Evolutionary conservation across 2,888 invertebrate species (phyloP).

Genomic region (Exocentrus adspersus): DNA sequence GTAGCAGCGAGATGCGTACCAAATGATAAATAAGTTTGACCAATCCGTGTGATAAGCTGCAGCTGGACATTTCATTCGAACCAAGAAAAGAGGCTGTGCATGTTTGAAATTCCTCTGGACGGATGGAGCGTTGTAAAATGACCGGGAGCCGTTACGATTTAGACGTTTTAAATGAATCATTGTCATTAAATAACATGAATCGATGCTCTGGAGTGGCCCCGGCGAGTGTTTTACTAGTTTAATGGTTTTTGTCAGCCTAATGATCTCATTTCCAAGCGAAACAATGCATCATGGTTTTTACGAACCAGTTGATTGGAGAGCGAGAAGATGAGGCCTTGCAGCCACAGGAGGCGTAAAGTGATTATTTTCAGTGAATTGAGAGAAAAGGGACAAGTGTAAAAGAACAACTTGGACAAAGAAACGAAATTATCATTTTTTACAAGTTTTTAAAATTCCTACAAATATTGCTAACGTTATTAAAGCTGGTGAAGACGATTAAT

Average conservation of each 20-base stretch:
- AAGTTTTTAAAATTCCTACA: no score
- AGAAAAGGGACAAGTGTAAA: no score
- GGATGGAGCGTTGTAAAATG: slow-evolving; percentile 8
- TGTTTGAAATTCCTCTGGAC: not conserved
- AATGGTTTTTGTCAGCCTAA: slow-evolving; percentile 24
- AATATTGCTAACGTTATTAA: no score
- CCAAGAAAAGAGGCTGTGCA: not conserved
- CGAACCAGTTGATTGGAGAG: not conserved
- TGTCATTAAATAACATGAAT: slow-evolving; percentile 46
- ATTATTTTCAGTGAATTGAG: not conserved
- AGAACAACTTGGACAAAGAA: no score
- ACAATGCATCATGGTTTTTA: slow-evolving; percentile 17
- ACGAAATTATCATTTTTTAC: no score
- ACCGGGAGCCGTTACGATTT: slow-evolving; percentile 32
- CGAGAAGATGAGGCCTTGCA: not conserved
- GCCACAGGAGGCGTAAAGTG: not conserved
- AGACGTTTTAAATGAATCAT: slow-evolving; percentile 44
- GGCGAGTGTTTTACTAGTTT: slow-evolving; percentile 19
- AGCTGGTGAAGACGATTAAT: no score
- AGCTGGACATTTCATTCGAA: slow-evolving; percentile 4
- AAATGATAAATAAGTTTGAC: slow-evolving; percentile 22
- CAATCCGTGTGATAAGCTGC: slow-evolving; percentile 12
- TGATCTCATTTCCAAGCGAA: slow-evolving; percentile 15
- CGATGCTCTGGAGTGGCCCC: slow-evolving; percentile 14
- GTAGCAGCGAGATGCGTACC: slow-evolving; percentile 13